Conservation (phyloP, 2,113 vertebrate genomes). For the Rhynchomys soricoides region DNA sequence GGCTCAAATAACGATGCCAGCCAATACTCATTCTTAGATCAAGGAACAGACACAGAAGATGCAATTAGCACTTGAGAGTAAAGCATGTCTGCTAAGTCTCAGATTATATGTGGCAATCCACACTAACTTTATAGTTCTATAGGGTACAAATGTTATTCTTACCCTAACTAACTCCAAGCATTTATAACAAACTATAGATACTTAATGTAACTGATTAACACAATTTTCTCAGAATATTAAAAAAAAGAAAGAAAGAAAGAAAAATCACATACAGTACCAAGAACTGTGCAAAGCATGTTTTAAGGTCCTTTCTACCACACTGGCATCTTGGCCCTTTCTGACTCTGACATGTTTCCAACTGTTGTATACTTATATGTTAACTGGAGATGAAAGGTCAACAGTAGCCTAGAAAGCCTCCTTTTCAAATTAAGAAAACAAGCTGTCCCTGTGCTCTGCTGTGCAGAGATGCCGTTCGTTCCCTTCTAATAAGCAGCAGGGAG, state of each 20-base stretch:
- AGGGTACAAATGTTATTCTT: conserved; percentile 4
- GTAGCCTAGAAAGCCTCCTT: background rate
- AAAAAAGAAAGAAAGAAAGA: background rate
- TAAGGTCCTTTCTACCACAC: background rate
- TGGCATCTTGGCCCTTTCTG: background rate
- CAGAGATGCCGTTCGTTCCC: background rate
- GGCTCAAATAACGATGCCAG: background rate
- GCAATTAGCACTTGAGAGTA: background rate
- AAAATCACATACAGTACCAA: background rate
- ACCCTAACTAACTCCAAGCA: background rate
- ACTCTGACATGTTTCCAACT: background rate
- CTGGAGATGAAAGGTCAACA: background rate
- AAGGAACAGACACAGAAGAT: background rate
- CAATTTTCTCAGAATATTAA: conserved; percentile 35
- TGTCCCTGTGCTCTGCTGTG: background rate
- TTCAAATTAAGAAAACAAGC: conserved; percentile 16
- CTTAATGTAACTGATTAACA: background rate
- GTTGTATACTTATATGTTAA: background rate
- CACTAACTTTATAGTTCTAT: background rate
- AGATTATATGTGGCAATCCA: background rate
- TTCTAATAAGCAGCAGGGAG: background rate
- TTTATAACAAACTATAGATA: background rate
- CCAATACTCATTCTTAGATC: background rate
- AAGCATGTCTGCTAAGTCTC: background rate
- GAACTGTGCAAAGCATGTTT: background rate